Percentiles rank a stretch among this genome's conserved stretches.
These are phyloP conservation scores for Oplegnathus fasciatus DNA, from an alignment of 2,113 vertebrate genomes.

Conservation along the genomic window DNA sequence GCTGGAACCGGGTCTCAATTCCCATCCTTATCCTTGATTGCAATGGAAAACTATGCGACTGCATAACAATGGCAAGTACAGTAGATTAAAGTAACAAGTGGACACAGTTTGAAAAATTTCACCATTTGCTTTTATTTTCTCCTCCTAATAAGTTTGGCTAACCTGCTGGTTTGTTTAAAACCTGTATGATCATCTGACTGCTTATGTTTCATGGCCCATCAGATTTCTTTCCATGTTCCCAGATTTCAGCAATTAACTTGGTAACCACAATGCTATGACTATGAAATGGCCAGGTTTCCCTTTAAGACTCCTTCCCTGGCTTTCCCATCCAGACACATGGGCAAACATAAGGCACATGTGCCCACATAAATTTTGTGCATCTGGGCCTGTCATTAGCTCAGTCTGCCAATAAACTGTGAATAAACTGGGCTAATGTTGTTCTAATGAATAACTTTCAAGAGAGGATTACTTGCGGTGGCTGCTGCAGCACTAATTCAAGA, in stretches of 20 bases:
- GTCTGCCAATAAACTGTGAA: slow-evolving; percentile 67
- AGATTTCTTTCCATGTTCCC: not conserved
- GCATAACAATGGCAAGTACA: not conserved
- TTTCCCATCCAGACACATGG: slow-evolving; percentile 35
- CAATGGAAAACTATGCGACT: not conserved
- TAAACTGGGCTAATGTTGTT: slow-evolving; percentile 67
- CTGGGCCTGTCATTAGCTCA: slow-evolving; percentile 67
- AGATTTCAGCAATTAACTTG: not conserved
- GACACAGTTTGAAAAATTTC: not conserved
- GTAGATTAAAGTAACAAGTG: not conserved
- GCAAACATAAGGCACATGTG: slow-evolving; percentile 44
- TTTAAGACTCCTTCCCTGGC: not conserved
- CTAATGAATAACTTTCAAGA: slow-evolving; percentile 61
- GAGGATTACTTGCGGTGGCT: slow-evolving; percentile 50
- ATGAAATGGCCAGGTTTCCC: not conserved
- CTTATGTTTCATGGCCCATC: not conserved
- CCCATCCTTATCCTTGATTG: not conserved
- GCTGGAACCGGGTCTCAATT: no score
- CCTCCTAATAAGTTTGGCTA: not conserved
- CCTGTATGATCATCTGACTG: not conserved
- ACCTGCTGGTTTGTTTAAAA: not conserved
- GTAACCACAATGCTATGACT: not conserved
- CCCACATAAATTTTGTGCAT: slow-evolving; percentile 60
- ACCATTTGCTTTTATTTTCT: not conserved
- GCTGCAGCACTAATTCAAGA: slow-evolving; percentile 48